Evolutionary conservation across 2,888 invertebrate species (phyloP).

Genomic region (Parnassius orleans): DNA sequence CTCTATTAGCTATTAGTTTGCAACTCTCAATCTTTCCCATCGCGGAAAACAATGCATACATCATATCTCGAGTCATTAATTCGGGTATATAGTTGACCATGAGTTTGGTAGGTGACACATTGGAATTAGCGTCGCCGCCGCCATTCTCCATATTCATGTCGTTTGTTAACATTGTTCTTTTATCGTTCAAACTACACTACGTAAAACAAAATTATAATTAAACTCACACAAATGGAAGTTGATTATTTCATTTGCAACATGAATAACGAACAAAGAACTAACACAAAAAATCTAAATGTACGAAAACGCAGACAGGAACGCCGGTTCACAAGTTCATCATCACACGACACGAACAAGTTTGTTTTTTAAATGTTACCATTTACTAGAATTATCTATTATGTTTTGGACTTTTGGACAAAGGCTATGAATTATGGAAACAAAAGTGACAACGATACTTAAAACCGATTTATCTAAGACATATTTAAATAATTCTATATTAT

Average conservation of each 20-base stretch:
- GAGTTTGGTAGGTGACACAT: conserved; percentile 81
- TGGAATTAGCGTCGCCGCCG: conserved; percentile 77
- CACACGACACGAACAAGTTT: conserved; percentile 58
- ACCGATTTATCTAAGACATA: background rate
- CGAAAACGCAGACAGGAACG: conserved; percentile 74
- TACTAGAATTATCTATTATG: conserved; percentile 39
- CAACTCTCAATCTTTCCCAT: conserved; percentile 79
- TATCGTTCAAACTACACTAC: conserved; percentile 73
- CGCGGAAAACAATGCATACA: conserved; percentile 78
- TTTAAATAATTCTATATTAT: background rate
- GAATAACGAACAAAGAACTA: conserved; percentile 71
- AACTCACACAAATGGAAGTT: conserved; percentile 61
- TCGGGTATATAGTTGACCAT: conserved; percentile 81
- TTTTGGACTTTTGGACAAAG: conserved; percentile 11
- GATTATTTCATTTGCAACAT: conserved; percentile 74
- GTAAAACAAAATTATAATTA: conserved; percentile 65
- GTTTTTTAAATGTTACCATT: conserved; percentile 77
- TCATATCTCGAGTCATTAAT: conserved; percentile 79
- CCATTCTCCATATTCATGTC: conserved; percentile 76
- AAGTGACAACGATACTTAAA: background rate
- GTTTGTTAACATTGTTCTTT: conserved; percentile 71
- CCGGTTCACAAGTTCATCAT: conserved; percentile 79
- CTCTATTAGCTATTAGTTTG: conserved; percentile 75
- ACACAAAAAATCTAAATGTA: conserved; percentile 70
- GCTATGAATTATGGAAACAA: background rate